Evolutionary conservation across 2,797 vertebrate species (phyloP).

Genomic region (Helostoma temminkii): DNA sequence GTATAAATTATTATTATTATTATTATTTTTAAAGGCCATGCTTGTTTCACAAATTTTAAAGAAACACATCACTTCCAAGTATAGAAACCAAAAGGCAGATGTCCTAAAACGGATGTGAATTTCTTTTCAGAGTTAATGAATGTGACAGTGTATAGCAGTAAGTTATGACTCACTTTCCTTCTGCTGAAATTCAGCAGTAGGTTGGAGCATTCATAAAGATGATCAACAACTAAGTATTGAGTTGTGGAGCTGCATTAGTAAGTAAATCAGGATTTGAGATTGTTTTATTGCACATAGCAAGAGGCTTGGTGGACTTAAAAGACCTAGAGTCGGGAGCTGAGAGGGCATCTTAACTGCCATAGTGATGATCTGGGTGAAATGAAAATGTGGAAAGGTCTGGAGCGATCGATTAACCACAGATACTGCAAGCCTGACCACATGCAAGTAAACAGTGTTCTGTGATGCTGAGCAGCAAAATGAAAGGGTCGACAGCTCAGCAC

Average conservation of each 20-base stretch:
- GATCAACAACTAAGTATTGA: slow-evolving; percentile 14
- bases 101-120: background rate
- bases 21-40: too few relatives aligned
- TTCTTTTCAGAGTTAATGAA: background rate
- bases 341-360: slow-evolving; percentile 24
- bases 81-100: background rate
- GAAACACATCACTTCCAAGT: background rate
- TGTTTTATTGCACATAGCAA: background rate
- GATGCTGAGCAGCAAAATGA: slow-evolving; percentile 23
- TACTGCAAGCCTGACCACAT: background rate
- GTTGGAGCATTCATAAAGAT: background rate
- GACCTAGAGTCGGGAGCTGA: slow-evolving; percentile 27
- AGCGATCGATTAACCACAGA: slow-evolving; percentile 22
- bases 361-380: slow-evolving; percentile 27
- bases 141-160: background rate
- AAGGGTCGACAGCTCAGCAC: background rate
- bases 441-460: background rate
- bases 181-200: background rate
- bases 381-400: background rate
- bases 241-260: background rate
- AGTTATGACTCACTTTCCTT: background rate
- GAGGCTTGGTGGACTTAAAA: slow-evolving; percentile 14
- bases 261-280: slow-evolving; percentile 25
- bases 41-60: too few relatives aligned
- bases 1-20: too few relatives aligned